Conservation (phyloP, 2,797 vertebrate genomes). For the Yasuhikotakia modesta region DNA sequence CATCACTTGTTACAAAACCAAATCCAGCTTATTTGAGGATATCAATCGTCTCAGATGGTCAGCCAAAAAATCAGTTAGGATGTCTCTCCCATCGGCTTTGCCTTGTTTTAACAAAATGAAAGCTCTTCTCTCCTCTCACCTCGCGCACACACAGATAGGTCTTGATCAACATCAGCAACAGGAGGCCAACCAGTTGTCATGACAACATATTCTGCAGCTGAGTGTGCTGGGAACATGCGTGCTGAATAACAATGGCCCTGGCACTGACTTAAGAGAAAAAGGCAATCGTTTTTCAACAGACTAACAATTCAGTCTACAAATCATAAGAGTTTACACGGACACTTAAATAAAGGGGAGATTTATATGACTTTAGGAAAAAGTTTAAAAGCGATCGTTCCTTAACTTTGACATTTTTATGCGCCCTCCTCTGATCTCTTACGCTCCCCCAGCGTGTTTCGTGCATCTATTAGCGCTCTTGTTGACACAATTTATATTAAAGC, state of each 20-base stretch:
- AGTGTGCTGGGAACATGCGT: constrained; percentile 63
- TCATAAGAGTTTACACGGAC: constrained; percentile 36
- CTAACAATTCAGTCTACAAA: constrained; percentile 47
- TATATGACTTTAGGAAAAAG: constrained; percentile 26
- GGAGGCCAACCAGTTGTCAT: constrained; percentile 75
- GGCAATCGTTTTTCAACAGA: constrained; percentile 45
- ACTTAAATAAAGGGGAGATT: not conserved
- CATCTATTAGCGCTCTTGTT: constrained; percentile 33
- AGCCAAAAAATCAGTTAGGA: constrained; percentile 51
- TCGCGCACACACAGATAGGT: constrained; percentile 59
- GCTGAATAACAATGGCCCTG: constrained; percentile 76
- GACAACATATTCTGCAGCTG: constrained; percentile 70
- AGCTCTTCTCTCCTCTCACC: constrained; percentile 62
- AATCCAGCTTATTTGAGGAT: constrained; percentile 53
- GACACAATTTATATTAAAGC: constrained; percentile 27
- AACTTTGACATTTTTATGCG: constrained; percentile 22
- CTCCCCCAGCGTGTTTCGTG: constrained; percentile 2
- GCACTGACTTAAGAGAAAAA: constrained; percentile 64
- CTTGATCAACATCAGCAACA: constrained; percentile 75
- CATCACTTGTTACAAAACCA: constrained; percentile 46
- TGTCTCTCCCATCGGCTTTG: constrained; percentile 44
- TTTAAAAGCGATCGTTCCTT: constrained; percentile 23
- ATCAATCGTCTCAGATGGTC: constrained; percentile 59
- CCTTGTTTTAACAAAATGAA: constrained; percentile 62
- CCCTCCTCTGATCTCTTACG: constrained; percentile 7